A percentile compares a stretch with the other conserved stretches of the same genome.
These are phyloP conservation scores for Ophiodon elongatus DNA, from an alignment of 2,113 vertebrate species.

Conservation along the genomic window DNA sequence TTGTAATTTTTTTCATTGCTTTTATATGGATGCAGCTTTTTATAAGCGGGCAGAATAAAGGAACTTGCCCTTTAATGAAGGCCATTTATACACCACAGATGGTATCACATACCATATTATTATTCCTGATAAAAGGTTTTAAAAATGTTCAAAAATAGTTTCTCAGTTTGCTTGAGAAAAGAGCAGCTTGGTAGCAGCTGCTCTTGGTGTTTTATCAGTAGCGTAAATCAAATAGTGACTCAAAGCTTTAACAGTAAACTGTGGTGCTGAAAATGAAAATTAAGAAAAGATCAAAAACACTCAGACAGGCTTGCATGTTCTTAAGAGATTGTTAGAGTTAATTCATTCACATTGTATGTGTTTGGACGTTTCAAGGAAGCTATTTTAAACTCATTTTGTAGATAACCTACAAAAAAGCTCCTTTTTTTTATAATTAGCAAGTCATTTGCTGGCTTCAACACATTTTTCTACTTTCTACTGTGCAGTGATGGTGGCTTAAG, in stretches of 20 bases:
- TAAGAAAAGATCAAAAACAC: slow-evolving; percentile 52
- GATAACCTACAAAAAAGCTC: slow-evolving; percentile 62
- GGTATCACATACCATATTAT: slow-evolving; percentile 55
- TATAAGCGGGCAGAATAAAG: slow-evolving; percentile 57
- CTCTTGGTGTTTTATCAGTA: slow-evolving; percentile 52
- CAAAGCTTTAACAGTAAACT: slow-evolving; percentile 49
- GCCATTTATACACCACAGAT: slow-evolving; percentile 69
- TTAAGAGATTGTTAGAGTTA: slow-evolving; percentile 27
- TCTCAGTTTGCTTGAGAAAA: slow-evolving; percentile 34
- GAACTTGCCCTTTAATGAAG: slow-evolving; percentile 61
- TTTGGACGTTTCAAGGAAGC: slow-evolving; percentile 48
- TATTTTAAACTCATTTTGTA: slow-evolving; percentile 71
- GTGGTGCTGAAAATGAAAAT: slow-evolving; percentile 43
- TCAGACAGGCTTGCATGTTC: slow-evolving; percentile 11
- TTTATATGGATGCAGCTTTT: slow-evolving; percentile 65
- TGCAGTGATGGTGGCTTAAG: slow-evolving; percentile 70
- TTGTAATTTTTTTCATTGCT: slow-evolving; percentile 24
- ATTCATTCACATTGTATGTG: slow-evolving; percentile 46
- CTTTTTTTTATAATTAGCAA: slow-evolving; percentile 74
- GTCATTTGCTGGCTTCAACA: slow-evolving; percentile 76
- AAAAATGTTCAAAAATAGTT: slow-evolving; percentile 61
- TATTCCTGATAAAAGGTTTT: slow-evolving; percentile 66
- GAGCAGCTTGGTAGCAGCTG: slow-evolving; percentile 73
- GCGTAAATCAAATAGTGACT: slow-evolving; percentile 54
- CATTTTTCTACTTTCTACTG: slow-evolving; percentile 78